Conservation (phyloP, 2,888 invertebrate species). For the Halictus quadricinctus region DNA sequence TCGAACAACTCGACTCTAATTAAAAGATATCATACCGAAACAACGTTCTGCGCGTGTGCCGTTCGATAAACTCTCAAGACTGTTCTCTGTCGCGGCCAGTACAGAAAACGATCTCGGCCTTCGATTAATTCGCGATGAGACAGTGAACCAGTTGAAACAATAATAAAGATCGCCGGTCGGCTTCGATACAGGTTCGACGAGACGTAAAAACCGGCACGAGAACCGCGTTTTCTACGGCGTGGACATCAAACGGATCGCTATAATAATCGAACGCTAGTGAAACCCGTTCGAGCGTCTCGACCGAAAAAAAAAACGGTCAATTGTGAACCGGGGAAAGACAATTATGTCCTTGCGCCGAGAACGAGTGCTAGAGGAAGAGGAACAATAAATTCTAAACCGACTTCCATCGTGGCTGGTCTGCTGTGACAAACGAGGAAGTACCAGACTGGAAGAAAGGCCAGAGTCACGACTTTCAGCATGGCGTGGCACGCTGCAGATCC, state of each 20-base stretch:
- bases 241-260: slow-evolving; percentile 2
- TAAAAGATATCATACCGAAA: not conserved
- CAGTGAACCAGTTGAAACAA: not conserved
- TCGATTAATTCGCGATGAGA: not conserved
- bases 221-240: not conserved
- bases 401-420: slow-evolving; percentile 26
- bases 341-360: slow-evolving; percentile 52
- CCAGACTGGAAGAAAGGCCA: slow-evolving; percentile 57
- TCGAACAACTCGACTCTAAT: not conserved
- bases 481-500: slow-evolving; percentile 52
- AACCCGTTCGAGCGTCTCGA: not conserved
- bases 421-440: slow-evolving; percentile 65
- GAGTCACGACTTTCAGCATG: slow-evolving; percentile 69
- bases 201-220: not conserved
- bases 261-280: not conserved
- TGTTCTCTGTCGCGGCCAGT: not conserved
- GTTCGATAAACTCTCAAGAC: not conserved
- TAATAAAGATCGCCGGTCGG: not conserved
- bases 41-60: not conserved
- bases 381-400: slow-evolving; percentile 44
- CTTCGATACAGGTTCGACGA: not conserved
- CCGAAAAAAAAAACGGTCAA: slow-evolving; percentile 3
- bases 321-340: slow-evolving; percentile 54
- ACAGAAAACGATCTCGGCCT: not conserved
- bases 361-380: not conserved